phyloP scores from a whole-genome alignment of 2,888 invertebrate species.

The Branchellion lobata region DNA sequence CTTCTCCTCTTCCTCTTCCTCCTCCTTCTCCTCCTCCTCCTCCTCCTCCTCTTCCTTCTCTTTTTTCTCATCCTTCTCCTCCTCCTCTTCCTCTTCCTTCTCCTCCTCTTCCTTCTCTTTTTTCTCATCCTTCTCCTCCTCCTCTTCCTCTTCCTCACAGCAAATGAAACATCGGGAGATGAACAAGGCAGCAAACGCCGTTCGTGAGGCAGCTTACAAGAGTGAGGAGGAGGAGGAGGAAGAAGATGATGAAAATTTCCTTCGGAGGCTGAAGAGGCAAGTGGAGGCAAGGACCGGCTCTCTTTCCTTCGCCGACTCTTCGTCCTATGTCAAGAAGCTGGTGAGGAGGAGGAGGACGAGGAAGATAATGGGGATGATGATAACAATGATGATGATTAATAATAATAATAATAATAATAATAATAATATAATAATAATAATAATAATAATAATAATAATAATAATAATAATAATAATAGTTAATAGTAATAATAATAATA shows the following conservation, averaged over 20 bases:
- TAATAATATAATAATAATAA: not conserved
- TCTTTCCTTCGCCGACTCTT: too few relatives aligned
- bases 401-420: too few relatives aligned
- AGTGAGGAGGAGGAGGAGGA: conserved; percentile 39
- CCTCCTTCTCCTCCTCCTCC: not conserved
- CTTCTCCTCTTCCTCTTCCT: conserved; percentile 12
- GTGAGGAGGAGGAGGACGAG: not conserved
- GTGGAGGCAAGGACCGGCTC: too few relatives aligned
- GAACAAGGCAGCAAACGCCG: not conserved
- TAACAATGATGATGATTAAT: conserved; percentile 2
- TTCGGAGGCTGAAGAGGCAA: too few relatives aligned
- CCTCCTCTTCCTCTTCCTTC: not conserved
- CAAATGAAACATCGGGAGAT: not conserved
- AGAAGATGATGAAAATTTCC: conserved; percentile 40
- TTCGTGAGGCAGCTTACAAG: conserved; percentile 23
- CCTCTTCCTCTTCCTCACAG: not conserved
- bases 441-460: not conserved
- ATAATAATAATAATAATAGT: not conserved
- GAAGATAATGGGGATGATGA: not conserved
- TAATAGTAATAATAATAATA: not conserved
- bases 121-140: not conserved
- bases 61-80: not conserved
- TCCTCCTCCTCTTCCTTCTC: not conserved
- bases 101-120: not conserved
- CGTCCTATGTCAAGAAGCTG: too few relatives aligned